These are phyloP conservation scores for Anguilla megastoma DNA, from an alignment of 2,797 vertebrate species.

Conservation along the genomic window DNA sequence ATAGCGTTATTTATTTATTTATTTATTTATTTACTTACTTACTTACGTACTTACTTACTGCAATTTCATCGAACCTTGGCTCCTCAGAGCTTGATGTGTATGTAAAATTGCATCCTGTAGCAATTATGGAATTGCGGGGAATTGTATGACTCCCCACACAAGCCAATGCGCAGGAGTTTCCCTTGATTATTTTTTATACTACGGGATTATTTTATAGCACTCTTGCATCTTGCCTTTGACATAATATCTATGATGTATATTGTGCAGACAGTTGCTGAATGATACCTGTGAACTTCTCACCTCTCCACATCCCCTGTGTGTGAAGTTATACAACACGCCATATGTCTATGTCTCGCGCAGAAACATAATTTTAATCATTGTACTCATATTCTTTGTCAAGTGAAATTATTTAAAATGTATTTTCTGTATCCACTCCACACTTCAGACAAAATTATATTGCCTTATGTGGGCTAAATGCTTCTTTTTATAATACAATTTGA, in stretches of 20 bases:
- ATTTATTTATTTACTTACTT: slow-evolving; percentile 35
- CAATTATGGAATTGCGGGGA: neutral
- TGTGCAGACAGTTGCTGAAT: neutral
- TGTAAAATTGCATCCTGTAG: neutral
- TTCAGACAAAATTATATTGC: neutral
- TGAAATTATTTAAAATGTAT: neutral
- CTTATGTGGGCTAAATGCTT: neutral
- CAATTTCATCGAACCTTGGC: slow-evolving; percentile 53
- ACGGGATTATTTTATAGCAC: neutral
- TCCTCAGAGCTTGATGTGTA: neutral
- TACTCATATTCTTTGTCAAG: neutral
- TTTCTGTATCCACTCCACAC: neutral
- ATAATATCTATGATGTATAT: neutral
- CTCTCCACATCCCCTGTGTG: neutral
- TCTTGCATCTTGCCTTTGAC: neutral
- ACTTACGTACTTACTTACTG: slow-evolving; percentile 34
- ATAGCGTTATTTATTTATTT: slow-evolving; percentile 52
- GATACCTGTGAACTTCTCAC: neutral
- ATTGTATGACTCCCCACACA: neutral
- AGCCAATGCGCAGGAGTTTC: neutral
- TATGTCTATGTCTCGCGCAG: neutral
- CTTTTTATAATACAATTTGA: neutral
- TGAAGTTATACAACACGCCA: neutral
- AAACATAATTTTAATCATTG: neutral
- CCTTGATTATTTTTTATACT: neutral